phyloP scores from a whole-genome alignment of 2,113 vertebrate species.

The Bubo blakistoni region DNA sequence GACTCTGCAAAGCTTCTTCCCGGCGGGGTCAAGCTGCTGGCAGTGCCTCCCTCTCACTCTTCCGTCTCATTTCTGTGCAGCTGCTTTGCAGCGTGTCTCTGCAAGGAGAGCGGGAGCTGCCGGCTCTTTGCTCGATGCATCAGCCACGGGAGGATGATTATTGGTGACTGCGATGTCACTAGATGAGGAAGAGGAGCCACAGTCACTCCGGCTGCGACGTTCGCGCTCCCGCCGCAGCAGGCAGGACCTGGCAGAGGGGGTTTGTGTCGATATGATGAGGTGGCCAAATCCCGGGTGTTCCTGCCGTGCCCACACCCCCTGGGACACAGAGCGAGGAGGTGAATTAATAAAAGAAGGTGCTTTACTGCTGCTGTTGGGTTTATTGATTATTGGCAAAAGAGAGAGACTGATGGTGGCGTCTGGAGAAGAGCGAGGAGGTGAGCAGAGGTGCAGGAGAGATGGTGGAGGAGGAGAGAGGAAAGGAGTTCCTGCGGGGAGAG shows the following conservation, averaged over 20 bases:
- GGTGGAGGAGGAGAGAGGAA: neutral
- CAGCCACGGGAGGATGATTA: neutral
- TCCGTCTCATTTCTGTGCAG: neutral
- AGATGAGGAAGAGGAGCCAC: neutral
- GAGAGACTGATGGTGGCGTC: neutral
- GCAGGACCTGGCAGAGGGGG: neutral
- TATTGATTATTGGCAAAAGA: neutral
- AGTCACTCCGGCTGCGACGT: neutral
- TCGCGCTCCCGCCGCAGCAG: neutral
- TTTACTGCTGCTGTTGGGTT: neutral
- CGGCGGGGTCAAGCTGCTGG: neutral
- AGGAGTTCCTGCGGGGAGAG: neutral
- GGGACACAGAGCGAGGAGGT: fast-evolving
- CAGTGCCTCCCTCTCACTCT: neutral
- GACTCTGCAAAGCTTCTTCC: neutral
- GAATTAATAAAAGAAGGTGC: neutral
- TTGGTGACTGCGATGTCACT: neutral
- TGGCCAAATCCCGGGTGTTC: neutral
- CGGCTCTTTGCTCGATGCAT: neutral
- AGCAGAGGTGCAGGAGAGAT: neutral
- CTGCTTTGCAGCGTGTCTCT: neutral
- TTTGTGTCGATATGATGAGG: neutral
- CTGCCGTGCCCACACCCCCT: neutral
- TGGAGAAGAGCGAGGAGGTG: neutral
- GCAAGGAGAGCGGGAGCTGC: neutral